phyloP scores from a whole-genome alignment of 2,888 invertebrate genomes.

The Ormyrus labotus region DNA sequence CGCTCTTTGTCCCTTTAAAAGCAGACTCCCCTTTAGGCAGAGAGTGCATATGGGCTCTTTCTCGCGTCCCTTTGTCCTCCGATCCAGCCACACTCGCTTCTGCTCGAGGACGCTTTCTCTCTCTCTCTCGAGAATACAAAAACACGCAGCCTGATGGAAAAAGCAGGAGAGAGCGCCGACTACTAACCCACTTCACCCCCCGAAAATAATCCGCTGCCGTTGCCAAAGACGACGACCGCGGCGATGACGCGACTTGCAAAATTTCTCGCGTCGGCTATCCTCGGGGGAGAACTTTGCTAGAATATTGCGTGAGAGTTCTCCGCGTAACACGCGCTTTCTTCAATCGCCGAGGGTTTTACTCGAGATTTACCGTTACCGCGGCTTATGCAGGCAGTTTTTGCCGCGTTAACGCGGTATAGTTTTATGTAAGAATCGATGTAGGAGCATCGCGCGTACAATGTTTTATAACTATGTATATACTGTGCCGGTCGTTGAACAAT shows the following conservation, averaged over 20 bases:
- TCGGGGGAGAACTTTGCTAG: too few relatives aligned
- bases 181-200: constrained; percentile 68
- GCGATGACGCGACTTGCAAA: constrained; percentile 34
- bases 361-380: too few relatives aligned
- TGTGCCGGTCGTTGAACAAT: constrained; percentile 18
- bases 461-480: not conserved
- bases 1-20: constrained; percentile 47
- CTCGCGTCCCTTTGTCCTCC: constrained; percentile 34
- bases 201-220: constrained; percentile 62
- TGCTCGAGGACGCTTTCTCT: not conserved
- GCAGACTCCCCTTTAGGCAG: constrained; percentile 8
- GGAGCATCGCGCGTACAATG: not conserved
- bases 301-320: too few relatives aligned
- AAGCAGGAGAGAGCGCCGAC: constrained; percentile 37
- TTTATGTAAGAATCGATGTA: too few relatives aligned
- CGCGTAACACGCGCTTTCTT: too few relatives aligned
- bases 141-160: not conserved
- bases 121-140: not conserved
- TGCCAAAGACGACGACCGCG: constrained; percentile 37
- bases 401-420: too few relatives aligned
- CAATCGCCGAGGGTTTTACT: too few relatives aligned
- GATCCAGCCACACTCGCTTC: constrained; percentile 10
- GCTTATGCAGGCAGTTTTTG: too few relatives aligned
- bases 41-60: not conserved
- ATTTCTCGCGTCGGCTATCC: not conserved